Evolutionary conservation across 2,113 vertebrate genomes (phyloP).

Genomic region (Cervus canadensis): DNA sequence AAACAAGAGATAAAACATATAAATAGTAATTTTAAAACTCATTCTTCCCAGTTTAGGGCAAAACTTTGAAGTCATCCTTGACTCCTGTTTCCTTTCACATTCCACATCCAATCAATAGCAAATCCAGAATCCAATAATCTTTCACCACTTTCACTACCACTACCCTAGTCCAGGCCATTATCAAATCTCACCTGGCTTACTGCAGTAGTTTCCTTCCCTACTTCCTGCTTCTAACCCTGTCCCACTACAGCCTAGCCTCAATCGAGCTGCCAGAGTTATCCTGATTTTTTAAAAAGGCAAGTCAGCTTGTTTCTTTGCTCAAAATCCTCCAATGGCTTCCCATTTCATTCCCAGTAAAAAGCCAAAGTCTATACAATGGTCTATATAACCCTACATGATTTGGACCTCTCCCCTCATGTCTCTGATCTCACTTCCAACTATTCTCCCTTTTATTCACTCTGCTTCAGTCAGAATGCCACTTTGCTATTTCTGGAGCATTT

Average conservation of each 20-base stretch:
- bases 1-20: background rate
- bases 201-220: background rate
- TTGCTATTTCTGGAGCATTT: background rate
- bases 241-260: background rate
- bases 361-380: background rate
- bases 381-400: background rate
- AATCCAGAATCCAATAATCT: slow-evolving; percentile 28
- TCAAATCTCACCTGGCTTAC: background rate
- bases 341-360: slow-evolving; percentile 7
- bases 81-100: slow-evolving; percentile 14
- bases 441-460: background rate
- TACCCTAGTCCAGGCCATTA: background rate
- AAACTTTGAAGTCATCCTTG: slow-evolving; percentile 6
- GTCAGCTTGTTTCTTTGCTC: background rate
- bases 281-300: background rate
- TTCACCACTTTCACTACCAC: background rate
- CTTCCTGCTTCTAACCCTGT: background rate
- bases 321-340: background rate
- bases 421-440: background rate
- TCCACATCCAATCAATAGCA: background rate
- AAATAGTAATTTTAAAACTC: background rate
- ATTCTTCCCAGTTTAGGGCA: slow-evolving; percentile 7
- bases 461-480: background rate
- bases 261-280: background rate
- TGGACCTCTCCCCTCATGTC: background rate